phyloP scores from a whole-genome alignment of 92 coral and sea anemone species.

The Meandrina meandrites region DNA sequence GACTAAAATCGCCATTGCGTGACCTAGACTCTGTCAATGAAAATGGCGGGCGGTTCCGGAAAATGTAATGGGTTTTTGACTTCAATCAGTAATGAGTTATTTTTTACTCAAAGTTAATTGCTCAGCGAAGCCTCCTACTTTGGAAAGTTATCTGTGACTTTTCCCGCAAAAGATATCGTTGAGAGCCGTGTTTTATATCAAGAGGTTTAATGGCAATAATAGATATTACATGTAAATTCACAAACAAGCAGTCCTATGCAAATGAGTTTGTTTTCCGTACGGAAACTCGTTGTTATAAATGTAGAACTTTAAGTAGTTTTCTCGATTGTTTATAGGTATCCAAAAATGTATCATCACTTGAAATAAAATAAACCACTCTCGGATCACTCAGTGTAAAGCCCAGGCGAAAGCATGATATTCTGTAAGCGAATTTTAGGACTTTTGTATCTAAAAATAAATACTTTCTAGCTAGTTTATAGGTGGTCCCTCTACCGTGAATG shows the following conservation, averaged over 20 bases:
- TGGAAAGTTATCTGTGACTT: not conserved
- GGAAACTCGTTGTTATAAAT: not conserved
- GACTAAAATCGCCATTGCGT: not conserved
- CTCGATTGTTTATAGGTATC: not conserved
- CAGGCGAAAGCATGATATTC: not conserved
- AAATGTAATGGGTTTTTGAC: not conserved
- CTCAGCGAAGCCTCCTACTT: not conserved
- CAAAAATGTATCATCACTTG: not conserved
- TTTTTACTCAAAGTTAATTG: not conserved
- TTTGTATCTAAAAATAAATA: not conserved
- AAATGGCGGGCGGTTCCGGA: not conserved
- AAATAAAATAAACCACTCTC: not conserved
- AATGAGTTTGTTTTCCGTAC: not conserved
- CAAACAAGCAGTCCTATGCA: not conserved
- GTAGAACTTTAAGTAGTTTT: not conserved
- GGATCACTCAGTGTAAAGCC: not conserved
- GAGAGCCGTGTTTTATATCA: not conserved
- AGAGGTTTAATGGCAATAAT: not conserved
- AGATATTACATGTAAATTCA: not conserved
- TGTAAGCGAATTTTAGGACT: not conserved
- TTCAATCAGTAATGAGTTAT: not conserved
- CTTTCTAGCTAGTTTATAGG: not conserved
- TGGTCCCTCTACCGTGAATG: not conserved
- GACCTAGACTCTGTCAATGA: not conserved
- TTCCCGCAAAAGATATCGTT: not conserved